phyloP scores from a whole-genome alignment of 2,888 invertebrate species.

The Liposcelis brunnea region DNA sequence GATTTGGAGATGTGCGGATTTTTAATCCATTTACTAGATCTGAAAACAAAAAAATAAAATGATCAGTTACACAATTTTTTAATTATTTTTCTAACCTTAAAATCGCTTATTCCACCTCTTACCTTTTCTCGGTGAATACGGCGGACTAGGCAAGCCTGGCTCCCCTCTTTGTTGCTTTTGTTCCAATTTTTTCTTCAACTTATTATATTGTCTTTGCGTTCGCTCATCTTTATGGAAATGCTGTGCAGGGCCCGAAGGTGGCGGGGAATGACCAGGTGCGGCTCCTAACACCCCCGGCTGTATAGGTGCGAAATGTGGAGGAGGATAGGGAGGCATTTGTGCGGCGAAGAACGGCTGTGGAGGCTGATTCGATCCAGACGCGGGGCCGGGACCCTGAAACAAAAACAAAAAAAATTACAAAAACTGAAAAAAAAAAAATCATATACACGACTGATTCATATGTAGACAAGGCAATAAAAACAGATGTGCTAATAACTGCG shows the following conservation, averaged over 20 bases:
- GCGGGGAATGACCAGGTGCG: conserved; percentile 42
- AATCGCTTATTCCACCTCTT: background rate
- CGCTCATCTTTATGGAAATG: conserved; percentile 58
- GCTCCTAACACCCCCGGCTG: background rate
- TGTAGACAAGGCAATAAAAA: conserved; percentile 1
- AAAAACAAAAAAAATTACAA: conserved; percentile 20
- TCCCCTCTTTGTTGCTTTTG: conserved; percentile 35
- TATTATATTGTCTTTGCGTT: conserved; percentile 56
- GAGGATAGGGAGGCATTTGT: conserved; percentile 33
- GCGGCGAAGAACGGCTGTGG: conserved; percentile 45
- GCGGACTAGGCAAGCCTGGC: conserved; percentile 39
- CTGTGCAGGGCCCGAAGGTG: conserved; percentile 34
- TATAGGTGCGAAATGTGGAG: conserved; percentile 18
- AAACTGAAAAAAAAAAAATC: background rate
- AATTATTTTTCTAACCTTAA: no score
- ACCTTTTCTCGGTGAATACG: conserved; percentile 49
- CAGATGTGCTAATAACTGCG: background rate
- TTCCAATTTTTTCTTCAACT: conserved; percentile 58
- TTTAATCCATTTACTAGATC: conserved; percentile 39
- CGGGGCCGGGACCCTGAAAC: conserved; percentile 39
- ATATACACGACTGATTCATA: background rate
- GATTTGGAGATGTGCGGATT: conserved; percentile 20
- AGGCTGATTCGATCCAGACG: conserved; percentile 49
- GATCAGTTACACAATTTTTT: no score
- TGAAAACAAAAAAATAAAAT: conserved; percentile 11